Percentiles rank a stretch among this genome's conserved stretches.
These are phyloP conservation scores for Platyscapa corneri DNA, from an alignment of 1,140 invertebrate species.

Conservation along the genomic window DNA sequence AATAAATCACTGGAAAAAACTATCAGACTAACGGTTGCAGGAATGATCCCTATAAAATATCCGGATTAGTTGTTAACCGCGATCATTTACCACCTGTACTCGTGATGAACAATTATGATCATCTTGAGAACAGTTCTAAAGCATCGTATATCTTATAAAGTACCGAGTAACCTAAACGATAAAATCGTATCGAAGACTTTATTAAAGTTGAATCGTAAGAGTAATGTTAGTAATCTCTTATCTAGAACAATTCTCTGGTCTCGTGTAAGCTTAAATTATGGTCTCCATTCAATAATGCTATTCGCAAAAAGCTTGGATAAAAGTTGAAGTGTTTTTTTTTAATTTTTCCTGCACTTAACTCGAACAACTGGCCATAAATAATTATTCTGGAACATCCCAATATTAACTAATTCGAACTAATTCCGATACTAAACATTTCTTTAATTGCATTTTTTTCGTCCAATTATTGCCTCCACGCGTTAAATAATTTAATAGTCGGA, in stretches of 20 bases:
- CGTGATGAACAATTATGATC: background rate
- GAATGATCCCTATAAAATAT: background rate
- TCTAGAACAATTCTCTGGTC: background rate
- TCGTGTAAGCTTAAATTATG: background rate
- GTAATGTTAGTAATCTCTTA: background rate
- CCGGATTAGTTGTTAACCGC: background rate
- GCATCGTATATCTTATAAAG: background rate
- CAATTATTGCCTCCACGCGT: too few species aligned
- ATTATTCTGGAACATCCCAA: background rate
- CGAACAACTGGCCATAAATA: background rate
- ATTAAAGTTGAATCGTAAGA: background rate
- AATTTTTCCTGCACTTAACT: background rate
- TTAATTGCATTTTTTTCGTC: too few species aligned
- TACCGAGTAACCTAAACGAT: background rate
- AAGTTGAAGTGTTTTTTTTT: background rate
- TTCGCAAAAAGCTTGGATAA: background rate
- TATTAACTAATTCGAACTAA: too few species aligned
- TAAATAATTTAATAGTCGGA: too few species aligned
- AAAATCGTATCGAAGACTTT: background rate
- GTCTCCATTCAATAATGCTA: background rate
- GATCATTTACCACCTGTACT: background rate
- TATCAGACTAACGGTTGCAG: background rate
- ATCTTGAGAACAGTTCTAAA: background rate
- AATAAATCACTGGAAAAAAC: background rate
- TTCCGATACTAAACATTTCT: too few species aligned